Evolutionary conservation across 2,797 vertebrate genomes (phyloP), one percentile per base, ranked within the genome.

Genomic region (Gambelia wislizenii): DNA sequence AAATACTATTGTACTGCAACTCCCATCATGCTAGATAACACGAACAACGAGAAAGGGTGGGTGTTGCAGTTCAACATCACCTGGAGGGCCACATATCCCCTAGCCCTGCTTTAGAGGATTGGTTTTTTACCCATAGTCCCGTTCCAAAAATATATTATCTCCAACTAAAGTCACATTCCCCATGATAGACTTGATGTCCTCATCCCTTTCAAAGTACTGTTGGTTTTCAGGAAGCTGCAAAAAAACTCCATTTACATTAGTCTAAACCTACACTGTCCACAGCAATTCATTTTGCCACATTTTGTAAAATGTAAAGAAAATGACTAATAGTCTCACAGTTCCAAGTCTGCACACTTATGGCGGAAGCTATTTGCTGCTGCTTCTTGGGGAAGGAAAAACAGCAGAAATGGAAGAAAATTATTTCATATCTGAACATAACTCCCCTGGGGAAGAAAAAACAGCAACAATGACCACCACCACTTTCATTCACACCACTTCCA

Each of bases 281-380:
- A 75, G 44, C 5, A 82, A 92, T 92, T 80, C 94, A 93, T 92
- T 0, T 95, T 93, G 93, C 86, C 84, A 36, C 64, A 67, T 67
- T 67, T 69, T 18, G 1, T 77, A 89, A 86, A 75, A 93, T 93
- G 90, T 49, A 92, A 44, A 27, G 49, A 39, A 92, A 81, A 91
- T 89, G 78, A 0, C 9, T 18, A 1, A 47, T 42, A 36, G 6
- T 8, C 44, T 33, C 64, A 83, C 72, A 0, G 9, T 59, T 64
- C n/a, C 0, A 4, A 69, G 86, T 86, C 44, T 6, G 42, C 7
- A 1, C 9, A 2, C 83, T 92, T 92, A 20, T 56, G 56, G 25
- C 25, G 0, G 22, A 88, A 69, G 81, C 89, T 77, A 10, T 80
- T 39, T 39, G 25, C 39, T 85, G 2, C 0, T 52, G 88, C 49